These are phyloP conservation scores for Belgica antarctica DNA, from an alignment of 2,888 invertebrate genomes.

Conservation along the genomic window DNA sequence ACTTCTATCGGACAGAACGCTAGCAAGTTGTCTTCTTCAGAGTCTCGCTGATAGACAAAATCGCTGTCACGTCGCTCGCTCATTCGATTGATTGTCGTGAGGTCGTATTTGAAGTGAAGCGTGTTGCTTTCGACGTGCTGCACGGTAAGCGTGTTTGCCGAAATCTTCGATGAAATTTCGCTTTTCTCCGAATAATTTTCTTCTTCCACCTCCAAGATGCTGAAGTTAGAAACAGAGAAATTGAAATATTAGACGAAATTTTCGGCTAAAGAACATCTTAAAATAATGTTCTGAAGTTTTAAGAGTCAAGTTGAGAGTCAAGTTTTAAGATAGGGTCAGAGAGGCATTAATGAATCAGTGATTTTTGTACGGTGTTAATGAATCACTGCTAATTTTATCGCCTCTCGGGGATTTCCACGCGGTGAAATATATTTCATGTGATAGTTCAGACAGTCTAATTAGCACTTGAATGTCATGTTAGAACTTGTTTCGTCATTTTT, in stretches of 20 bases:
- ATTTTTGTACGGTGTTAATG: too few species aligned
- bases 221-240: neutral
- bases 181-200: conserved; percentile 36
- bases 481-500: too few species aligned
- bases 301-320: neutral
- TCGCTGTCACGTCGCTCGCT: conserved; percentile 23
- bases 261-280: neutral
- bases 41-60: conserved; percentile 18
- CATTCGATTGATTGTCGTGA: conserved; percentile 23
- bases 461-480: too few species aligned
- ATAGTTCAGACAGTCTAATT: too few species aligned
- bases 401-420: too few species aligned
- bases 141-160: conserved; percentile 26
- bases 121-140: conserved; percentile 4
- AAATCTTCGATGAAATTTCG: conserved; percentile 21
- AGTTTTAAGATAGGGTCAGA: neutral
- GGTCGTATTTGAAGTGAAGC: conserved; percentile 29
- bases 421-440: too few species aligned
- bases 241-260: neutral
- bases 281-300: neutral
- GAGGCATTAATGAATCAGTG: too few species aligned
- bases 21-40: conserved; percentile 4
- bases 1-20: conserved; percentile 51
- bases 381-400: too few species aligned
- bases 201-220: conserved; percentile 37